Evolutionary conservation across 2,797 vertebrate species (phyloP), one percentile per base, ranked within the genome.

Genomic region (Graptemys geographica): DNA sequence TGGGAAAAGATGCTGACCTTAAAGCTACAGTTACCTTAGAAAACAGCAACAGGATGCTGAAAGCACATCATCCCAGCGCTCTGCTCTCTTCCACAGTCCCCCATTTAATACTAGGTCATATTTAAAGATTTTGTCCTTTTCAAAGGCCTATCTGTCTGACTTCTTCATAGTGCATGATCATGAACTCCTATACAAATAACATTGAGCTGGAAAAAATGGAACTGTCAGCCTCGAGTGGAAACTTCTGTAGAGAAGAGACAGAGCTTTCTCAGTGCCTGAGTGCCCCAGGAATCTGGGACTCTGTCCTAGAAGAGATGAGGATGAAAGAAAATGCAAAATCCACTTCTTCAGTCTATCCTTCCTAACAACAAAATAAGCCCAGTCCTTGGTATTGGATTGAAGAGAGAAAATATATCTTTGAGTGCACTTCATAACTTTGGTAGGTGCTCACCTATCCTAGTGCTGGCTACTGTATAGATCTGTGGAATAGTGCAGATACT

Each of bases 91-190:
- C 88, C n/a, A 21, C 19, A 86, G 23, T 27, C 31, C 28, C 53
- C 81, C 9, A 78, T 31, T 8, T 52, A 78, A 47, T 47, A 78
- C 5, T 27, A 15, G 27, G 12, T 28, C 44, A 28, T 23, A 41
- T 69, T 72, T 72, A 72, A 23, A 41, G 37, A 18, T 72, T 41
- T 11, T 72, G 37, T 47, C 74, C 74, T 78, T 27, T 49, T 78
- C 25, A 78, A 78, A 76, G 41, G 44, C 65, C 65, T 69, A 21
- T 69, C 65, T 79, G 89, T 82, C 41, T 89, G 69, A 86, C 18
- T 90, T 88, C 78, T 87, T 51, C 15, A 72, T 72, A 11, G 10
- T 37, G 18, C 65, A 72, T 37, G n/a, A 37, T 79, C 72, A n/a
- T 53, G 31, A 81, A 86, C 62, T 90, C 33, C 49, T 44, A 69